Conservation (phyloP, 1,140 invertebrate species). For the Caenorhabditis briggsae region DNA sequence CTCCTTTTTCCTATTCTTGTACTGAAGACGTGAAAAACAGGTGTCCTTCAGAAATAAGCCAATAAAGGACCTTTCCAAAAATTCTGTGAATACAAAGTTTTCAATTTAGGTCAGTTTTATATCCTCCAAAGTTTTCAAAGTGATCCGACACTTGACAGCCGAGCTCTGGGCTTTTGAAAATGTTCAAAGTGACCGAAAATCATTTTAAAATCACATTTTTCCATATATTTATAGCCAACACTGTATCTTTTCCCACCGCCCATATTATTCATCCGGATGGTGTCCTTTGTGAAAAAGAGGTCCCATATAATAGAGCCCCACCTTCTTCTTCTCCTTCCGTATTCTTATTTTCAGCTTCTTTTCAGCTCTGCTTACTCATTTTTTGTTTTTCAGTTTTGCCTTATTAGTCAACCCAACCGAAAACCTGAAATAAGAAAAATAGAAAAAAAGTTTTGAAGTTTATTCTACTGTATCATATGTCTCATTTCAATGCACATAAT, state of each 20-base stretch:
- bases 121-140: too few relatives aligned
- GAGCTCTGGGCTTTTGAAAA: too few relatives aligned
- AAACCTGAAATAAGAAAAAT: not conserved
- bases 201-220: not conserved
- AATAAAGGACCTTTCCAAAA: too few relatives aligned
- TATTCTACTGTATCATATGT: not conserved
- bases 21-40: too few relatives aligned
- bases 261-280: slow-evolving; percentile 37
- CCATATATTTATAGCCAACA: not conserved
- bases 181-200: not conserved
- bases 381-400: not conserved
- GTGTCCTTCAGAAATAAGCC: too few relatives aligned
- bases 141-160: too few relatives aligned
- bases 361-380: slow-evolving; percentile 25
- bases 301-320: not conserved
- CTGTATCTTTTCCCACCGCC: not conserved
- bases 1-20: too few relatives aligned
- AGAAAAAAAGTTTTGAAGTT: not conserved
- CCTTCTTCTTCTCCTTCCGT: not conserved
- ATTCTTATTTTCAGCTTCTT: not conserved
- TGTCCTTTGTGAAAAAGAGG: slow-evolving; percentile 17
- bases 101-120: too few relatives aligned
- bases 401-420: slow-evolving; percentile 30
- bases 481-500: not conserved
- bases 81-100: too few relatives aligned